phyloP scores from a whole-genome alignment of 2,113 vertebrate species.

The Pelecanoides urinatrix region DNA sequence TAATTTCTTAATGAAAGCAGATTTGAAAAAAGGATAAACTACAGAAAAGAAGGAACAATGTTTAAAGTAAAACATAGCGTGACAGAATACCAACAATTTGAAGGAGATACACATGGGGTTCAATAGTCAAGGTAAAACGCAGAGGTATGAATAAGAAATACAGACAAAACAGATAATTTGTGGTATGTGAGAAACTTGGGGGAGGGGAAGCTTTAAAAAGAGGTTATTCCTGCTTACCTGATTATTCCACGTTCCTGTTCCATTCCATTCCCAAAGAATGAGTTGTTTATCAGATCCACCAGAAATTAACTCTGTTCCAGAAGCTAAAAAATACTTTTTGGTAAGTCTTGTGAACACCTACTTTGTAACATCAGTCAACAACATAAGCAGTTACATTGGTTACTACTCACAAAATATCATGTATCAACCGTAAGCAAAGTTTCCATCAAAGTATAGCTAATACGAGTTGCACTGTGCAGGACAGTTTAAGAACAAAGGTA shows the following conservation, averaged over 20 bases:
- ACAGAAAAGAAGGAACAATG: not conserved
- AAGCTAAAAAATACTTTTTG: slow-evolving; percentile 64
- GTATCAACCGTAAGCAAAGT: not conserved
- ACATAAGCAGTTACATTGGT: not conserved
- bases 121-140: not conserved
- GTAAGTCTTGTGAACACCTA: not conserved
- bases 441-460: not conserved
- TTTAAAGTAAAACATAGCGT: not conserved
- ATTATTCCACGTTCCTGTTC: slow-evolving; percentile 63
- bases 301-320: slow-evolving; percentile 86
- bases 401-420: not conserved
- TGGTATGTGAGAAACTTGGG: not conserved
- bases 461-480: not conserved
- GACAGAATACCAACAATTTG: not conserved
- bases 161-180: not conserved
- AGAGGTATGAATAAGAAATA: not conserved
- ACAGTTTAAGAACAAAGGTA: not conserved
- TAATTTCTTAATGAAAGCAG: not conserved
- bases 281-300: slow-evolving; percentile 89
- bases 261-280: slow-evolving; percentile 82
- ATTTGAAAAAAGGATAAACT: not conserved
- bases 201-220: not conserved
- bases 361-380: not conserved
- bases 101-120: rapidly evolving
- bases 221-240: slow-evolving; percentile 71